Conservation (phyloP, 2,888 invertebrate species). For the Rhingia campestris region DNA sequence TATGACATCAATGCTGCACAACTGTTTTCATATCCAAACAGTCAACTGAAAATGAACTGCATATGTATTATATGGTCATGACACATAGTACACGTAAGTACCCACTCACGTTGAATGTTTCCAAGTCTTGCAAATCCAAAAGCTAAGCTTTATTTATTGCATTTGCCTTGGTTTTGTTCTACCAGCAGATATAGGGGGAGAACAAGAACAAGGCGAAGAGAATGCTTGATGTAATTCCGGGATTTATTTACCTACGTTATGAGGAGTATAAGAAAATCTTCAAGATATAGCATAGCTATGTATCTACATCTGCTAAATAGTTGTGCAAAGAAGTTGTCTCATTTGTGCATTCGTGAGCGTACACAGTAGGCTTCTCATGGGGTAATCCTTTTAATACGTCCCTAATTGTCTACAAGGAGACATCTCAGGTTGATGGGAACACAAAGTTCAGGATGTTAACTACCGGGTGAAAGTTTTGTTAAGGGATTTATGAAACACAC, state of each 20-base stretch:
- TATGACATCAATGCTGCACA: background rate
- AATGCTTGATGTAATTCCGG: background rate
- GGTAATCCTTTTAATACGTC: conserved; percentile 1
- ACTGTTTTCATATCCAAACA: background rate
- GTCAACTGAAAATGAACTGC: too few species aligned
- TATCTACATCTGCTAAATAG: background rate
- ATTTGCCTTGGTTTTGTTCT: background rate
- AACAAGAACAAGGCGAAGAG: background rate
- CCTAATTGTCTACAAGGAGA: background rate
- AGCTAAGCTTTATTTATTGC: background rate
- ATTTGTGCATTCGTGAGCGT: background rate
- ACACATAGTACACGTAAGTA: background rate
- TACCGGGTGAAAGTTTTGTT: background rate
- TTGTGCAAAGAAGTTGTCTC: background rate
- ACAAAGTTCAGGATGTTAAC: background rate
- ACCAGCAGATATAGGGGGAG: background rate
- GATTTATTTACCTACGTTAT: background rate
- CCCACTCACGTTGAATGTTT: background rate
- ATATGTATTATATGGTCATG: conserved; percentile 7
- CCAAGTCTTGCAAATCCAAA: background rate
- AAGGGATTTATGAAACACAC: too few species aligned
- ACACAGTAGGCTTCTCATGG: background rate
- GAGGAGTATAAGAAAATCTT: too few species aligned
- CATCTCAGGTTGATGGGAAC: background rate
- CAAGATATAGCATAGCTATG: too few species aligned